Conservation (phyloP, 2,888 invertebrate genomes). For the Cartodere bifasciata region DNA sequence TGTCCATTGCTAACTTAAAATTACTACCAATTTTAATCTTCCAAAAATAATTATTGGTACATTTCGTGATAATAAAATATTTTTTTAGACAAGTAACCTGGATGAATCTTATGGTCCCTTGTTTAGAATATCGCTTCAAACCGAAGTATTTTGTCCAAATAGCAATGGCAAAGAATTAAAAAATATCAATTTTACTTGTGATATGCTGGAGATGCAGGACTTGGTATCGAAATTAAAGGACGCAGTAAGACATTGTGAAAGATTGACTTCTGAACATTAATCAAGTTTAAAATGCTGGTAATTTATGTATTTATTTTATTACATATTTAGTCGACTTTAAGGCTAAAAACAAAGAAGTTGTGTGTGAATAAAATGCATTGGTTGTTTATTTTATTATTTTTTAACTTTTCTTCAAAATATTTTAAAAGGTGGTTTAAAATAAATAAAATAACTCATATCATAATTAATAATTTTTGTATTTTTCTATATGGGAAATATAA, state of each 20-base stretch:
- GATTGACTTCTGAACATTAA: constrained; percentile 27
- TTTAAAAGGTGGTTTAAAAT: too few relatives aligned
- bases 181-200: constrained; percentile 46
- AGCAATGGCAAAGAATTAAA: constrained; percentile 33
- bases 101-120: constrained; percentile 29
- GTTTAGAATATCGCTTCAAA: constrained; percentile 28
- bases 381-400: too few relatives aligned
- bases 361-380: too few relatives aligned
- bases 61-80: constrained; percentile 4
- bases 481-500: constrained; percentile 29
- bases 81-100: constrained; percentile 27
- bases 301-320: too few relatives aligned
- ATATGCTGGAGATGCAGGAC: constrained; percentile 50
- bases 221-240: constrained; percentile 54
- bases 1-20: too few relatives aligned
- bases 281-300: too few relatives aligned
- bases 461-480: constrained; percentile 7
- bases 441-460: too few relatives aligned
- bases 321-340: too few relatives aligned
- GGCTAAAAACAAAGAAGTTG: too few relatives aligned
- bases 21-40: too few relatives aligned
- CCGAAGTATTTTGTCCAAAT: constrained; percentile 28
- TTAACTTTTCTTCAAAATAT: too few relatives aligned
- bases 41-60: too few relatives aligned
- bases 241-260: constrained; percentile 48